These are phyloP conservation scores for Liolophura sinensis DNA, from an alignment of 1,140 invertebrate species.

Conservation along the genomic window DNA sequence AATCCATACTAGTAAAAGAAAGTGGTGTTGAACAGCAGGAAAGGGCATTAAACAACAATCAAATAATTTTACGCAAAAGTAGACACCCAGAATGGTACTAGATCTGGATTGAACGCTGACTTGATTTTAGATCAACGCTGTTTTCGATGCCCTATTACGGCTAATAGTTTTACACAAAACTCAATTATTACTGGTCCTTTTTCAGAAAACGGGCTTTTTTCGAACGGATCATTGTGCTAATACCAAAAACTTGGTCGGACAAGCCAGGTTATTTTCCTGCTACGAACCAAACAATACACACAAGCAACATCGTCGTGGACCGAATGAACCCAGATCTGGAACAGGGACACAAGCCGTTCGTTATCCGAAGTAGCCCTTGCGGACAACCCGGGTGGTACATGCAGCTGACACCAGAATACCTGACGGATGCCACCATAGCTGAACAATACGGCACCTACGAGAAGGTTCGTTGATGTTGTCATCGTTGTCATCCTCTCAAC, in stretches of 20 bases:
- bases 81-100: no score
- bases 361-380: conserved; percentile 3
- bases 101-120: no score
- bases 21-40: no score
- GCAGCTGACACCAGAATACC: conserved; percentile 9
- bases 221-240: not conserved
- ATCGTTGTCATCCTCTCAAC: no score
- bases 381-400: conserved; percentile 7
- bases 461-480: no score
- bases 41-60: no score
- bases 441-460: conserved; percentile 1
- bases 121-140: no score
- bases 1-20: no score
- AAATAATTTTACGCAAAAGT: no score
- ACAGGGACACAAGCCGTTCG: conserved; percentile 5
- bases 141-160: no score
- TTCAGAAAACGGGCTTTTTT: conserved; percentile 1
- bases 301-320: conserved; percentile 1
- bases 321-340: not conserved
- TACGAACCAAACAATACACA: conserved; percentile 1
- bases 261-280: not conserved
- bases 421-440: conserved; percentile 4
- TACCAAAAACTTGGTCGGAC: conserved; percentile 2
- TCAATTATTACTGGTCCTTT: no score
- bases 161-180: no score